Conservation (phyloP, 2,113 vertebrate species). For the Crotalus tigris region DNA sequence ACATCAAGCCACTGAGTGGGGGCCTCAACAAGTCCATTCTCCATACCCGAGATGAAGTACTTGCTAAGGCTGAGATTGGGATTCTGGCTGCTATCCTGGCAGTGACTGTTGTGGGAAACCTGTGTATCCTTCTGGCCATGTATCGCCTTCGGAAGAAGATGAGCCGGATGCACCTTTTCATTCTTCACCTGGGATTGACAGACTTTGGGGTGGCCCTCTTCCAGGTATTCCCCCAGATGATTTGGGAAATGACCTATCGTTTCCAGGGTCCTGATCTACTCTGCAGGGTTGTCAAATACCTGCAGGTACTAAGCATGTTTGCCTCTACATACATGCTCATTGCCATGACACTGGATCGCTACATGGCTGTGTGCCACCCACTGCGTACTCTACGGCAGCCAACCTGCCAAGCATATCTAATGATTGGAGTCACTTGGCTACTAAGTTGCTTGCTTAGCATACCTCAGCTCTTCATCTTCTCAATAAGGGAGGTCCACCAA, state of each 20-base stretch:
- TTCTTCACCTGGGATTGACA: constrained; percentile 71
- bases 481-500: constrained; percentile 67
- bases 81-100: constrained; percentile 70
- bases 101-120: constrained; percentile 65
- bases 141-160: constrained; percentile 62
- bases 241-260: constrained; percentile 78
- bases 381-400: constrained; percentile 74
- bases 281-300: constrained; percentile 73
- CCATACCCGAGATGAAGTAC: constrained; percentile 69
- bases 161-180: constrained; percentile 76
- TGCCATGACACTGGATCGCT: constrained; percentile 75
- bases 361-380: constrained; percentile 74
- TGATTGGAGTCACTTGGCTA: constrained; percentile 69
- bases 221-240: constrained; percentile 78
- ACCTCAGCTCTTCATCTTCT: constrained; percentile 79
- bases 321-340: constrained; percentile 79
- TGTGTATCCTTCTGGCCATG: constrained; percentile 66
- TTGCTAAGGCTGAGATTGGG: constrained; percentile 72
- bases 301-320: constrained; percentile 81
- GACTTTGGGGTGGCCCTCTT: constrained; percentile 73
- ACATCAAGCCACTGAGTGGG: background rate
- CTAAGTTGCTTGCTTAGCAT: constrained; percentile 72
- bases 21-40: constrained; percentile 38
- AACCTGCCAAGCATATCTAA: constrained; percentile 57
- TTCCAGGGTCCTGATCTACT: constrained; percentile 74